Evolutionary conservation across 37 sponge, comb jelly and placozoan genomes (phyloP).

Genomic region (Bolinopsis microptera): DNA sequence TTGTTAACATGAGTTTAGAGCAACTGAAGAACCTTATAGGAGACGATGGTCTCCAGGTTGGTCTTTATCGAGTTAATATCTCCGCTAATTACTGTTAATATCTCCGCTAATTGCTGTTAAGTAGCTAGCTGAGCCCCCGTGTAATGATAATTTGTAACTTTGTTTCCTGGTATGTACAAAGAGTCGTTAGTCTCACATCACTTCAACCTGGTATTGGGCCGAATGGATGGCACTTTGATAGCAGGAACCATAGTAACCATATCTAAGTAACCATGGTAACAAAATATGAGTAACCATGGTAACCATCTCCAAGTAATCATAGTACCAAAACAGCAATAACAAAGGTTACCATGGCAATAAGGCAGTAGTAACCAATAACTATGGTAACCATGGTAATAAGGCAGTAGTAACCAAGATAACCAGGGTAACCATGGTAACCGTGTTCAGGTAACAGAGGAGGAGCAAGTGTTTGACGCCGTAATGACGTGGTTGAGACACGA

Average conservation of each 20-base stretch:
- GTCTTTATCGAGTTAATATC: too few relatives aligned
- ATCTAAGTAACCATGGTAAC: slow-evolving; percentile 12
- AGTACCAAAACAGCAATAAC: too few relatives aligned
- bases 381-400: too few relatives aligned
- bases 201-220: neutral
- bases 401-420: neutral
- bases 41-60: slow-evolving; percentile 47
- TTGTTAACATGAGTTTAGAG: slow-evolving; percentile 50
- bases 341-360: too few relatives aligned
- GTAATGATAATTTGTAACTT: too few relatives aligned
- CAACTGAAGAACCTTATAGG: slow-evolving; percentile 9
- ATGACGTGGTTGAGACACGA: slow-evolving; percentile 58
- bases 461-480: slow-evolving; percentile 45
- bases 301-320: neutral
- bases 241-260: neutral
- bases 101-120: too few relatives aligned
- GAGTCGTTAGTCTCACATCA: too few relatives aligned
- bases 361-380: too few relatives aligned
- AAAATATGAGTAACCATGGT: neutral
- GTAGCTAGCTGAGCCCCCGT: too few relatives aligned
- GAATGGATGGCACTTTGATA: neutral
- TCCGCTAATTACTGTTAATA: too few relatives aligned
- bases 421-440: neutral
- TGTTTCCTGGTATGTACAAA: too few relatives aligned
- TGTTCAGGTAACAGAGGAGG: slow-evolving; percentile 44